Evolutionary conservation across 2,888 invertebrate genomes (phyloP).

Genomic region (Diplolepis rosae): DNA sequence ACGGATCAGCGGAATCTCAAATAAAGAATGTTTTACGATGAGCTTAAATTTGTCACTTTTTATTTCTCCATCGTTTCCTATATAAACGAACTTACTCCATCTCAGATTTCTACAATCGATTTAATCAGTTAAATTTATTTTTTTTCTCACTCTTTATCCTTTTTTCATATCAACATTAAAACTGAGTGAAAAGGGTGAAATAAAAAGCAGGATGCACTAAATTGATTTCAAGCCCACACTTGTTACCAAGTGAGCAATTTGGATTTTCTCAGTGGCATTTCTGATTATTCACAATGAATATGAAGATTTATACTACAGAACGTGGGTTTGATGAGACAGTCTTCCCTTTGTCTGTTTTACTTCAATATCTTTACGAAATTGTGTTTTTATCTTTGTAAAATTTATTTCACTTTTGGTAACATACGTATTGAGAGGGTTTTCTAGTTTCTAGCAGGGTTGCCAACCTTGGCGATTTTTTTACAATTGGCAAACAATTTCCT

Average conservation of each 20-base stretch:
- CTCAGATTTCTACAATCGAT: neutral
- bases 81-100: neutral
- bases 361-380: conserved; percentile 3
- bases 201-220: neutral
- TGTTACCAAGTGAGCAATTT: conserved; percentile 9
- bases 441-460: too few species aligned
- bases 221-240: conserved; percentile 22
- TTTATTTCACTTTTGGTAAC: too few species aligned
- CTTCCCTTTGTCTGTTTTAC: conserved; percentile 5
- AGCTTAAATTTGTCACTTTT: conserved; percentile 19
- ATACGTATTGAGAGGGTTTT: too few species aligned
- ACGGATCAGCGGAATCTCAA: neutral
- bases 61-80: conserved; percentile 2
- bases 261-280: conserved; percentile 22
- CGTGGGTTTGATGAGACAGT: conserved; percentile 9
- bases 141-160: neutral
- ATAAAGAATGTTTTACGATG: neutral
- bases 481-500: too few species aligned
- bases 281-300: conserved; percentile 24
- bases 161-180: neutral
- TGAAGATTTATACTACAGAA: conserved; percentile 23
- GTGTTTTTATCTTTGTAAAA: conserved; percentile 6
- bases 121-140: neutral
- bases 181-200: neutral
- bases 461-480: too few species aligned